These are phyloP conservation scores for Gerosis bhagava DNA, from an alignment of 2,888 invertebrate species.

Conservation along the genomic window DNA sequence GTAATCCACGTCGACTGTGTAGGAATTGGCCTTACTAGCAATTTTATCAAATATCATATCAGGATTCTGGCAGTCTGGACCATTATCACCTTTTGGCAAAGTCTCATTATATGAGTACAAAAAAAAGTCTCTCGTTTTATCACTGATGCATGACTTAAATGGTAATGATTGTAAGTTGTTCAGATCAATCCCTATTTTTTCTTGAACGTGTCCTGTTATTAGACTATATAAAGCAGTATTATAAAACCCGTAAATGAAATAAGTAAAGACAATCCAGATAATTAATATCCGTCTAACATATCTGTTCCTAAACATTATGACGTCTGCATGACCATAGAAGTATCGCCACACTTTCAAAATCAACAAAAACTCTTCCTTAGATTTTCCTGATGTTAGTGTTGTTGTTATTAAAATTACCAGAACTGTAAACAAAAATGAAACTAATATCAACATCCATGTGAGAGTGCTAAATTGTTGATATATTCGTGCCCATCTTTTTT, in stretches of 20 bases:
- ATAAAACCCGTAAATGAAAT: constrained; percentile 52
- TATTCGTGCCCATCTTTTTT: constrained; percentile 49
- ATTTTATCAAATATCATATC: constrained; percentile 42
- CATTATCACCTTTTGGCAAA: constrained; percentile 40
- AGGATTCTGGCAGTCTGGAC: constrained; percentile 38
- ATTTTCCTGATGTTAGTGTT: constrained; percentile 31
- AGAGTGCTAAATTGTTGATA: constrained; percentile 46
- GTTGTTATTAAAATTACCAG: constrained; percentile 31
- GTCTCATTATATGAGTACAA: constrained; percentile 43
- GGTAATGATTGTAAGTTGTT: constrained; percentile 40
- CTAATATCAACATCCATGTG: constrained; percentile 52
- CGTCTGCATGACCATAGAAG: constrained; percentile 44
- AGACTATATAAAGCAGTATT: constrained; percentile 53
- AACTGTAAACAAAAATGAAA: constrained; percentile 37
- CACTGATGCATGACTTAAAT: constrained; percentile 48
- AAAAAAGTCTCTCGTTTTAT: constrained; percentile 41
- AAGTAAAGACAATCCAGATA: constrained; percentile 54
- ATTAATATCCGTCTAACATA: constrained; percentile 42
- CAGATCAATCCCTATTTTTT: constrained; percentile 33
- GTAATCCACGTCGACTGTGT: constrained; percentile 46
- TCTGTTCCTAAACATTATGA: constrained; percentile 38
- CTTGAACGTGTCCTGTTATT: constrained; percentile 44
- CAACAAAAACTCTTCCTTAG: constrained; percentile 35
- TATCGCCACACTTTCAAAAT: constrained; percentile 47
- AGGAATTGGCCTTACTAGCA: constrained; percentile 41